phyloP scores from a whole-genome alignment of 2,888 invertebrate species.

The Tiliacea citrago region DNA sequence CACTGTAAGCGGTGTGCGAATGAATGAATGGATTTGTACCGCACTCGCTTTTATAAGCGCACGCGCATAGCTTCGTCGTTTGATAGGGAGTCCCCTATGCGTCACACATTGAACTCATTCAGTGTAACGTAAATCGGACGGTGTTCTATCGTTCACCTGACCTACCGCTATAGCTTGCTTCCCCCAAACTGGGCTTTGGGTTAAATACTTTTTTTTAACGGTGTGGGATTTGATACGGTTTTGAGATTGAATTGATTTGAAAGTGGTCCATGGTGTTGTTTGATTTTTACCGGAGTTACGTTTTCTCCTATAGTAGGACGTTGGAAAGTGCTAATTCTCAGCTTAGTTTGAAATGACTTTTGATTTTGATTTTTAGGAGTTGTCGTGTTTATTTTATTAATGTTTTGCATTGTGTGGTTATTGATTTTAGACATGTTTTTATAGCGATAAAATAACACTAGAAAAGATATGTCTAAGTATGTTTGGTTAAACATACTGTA shows the following conservation, averaged over 20 bases:
- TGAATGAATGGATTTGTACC: constrained; percentile 64
- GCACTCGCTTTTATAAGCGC: constrained; percentile 66
- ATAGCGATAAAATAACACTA: background rate
- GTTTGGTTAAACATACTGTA: background rate
- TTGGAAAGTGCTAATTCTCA: no score
- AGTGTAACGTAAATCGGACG: constrained; percentile 60
- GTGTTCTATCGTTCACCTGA: constrained; percentile 41
- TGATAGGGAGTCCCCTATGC: constrained; percentile 76
- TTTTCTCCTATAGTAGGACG: background rate
- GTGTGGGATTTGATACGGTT: constrained; percentile 7
- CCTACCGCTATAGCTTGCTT: constrained; percentile 35
- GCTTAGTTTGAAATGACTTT: no score
- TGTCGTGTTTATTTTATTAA: no score
- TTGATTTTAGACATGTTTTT: no score
- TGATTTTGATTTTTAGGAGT: no score
- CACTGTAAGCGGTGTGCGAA: constrained; percentile 61
- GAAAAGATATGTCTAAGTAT: background rate
- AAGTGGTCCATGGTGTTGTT: background rate
- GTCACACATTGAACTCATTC: constrained; percentile 76
- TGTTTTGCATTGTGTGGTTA: background rate
- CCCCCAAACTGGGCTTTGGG: constrained; percentile 29
- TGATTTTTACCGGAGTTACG: background rate
- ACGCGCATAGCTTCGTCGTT: constrained; percentile 65
- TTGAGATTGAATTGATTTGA: background rate
- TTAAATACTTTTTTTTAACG: constrained; percentile 24